These are phyloP conservation scores for Cryptoblepharus egeriae DNA, from an alignment of 2,797 vertebrate genomes.

Conservation along the genomic window DNA sequence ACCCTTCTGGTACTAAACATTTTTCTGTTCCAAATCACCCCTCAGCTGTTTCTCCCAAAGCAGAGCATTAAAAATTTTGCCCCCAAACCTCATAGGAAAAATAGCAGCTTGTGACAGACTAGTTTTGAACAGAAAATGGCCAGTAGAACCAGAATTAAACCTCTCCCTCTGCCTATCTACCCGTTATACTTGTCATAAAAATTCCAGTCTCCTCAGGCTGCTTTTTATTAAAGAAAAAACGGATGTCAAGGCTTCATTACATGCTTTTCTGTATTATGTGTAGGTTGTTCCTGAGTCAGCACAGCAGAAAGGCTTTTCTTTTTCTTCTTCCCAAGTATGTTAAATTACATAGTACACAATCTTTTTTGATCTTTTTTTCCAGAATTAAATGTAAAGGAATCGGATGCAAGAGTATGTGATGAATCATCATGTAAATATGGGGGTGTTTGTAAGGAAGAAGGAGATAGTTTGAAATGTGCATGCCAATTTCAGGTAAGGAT, in stretches of 20 bases:
- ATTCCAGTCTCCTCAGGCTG: not conserved
- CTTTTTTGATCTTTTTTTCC: slow-evolving; percentile 37
- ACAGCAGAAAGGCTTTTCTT: not conserved
- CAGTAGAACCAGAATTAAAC: not conserved
- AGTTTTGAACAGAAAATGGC: not conserved
- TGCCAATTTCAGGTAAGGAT: slow-evolving; percentile 93
- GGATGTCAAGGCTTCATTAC: not conserved
- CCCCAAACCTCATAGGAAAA: too few species aligned
- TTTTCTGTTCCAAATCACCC: not conserved
- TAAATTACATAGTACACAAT: not conserved
- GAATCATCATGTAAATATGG: slow-evolving; percentile 91
- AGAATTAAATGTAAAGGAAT: slow-evolving; percentile 91
- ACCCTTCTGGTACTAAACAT: not conserved
- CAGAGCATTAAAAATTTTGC: not conserved
- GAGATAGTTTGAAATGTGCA: slow-evolving; percentile 89
- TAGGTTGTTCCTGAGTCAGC: not conserved
- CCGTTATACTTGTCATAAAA: not conserved
- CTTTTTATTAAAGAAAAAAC: not conserved
- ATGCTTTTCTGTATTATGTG: not conserved
- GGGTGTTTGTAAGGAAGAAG: slow-evolving; percentile 91
- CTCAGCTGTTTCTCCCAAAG: not conserved
- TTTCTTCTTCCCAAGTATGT: not conserved
- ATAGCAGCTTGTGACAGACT: not conserved
- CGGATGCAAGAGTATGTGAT: slow-evolving; percentile 87
- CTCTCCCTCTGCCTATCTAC: too few species aligned